A percentile compares a stretch with the other conserved stretches of the same genome.
Conservation (phyloP, 53 echinoderm and acorn worm species). For the Crossaster papposus region DNA sequence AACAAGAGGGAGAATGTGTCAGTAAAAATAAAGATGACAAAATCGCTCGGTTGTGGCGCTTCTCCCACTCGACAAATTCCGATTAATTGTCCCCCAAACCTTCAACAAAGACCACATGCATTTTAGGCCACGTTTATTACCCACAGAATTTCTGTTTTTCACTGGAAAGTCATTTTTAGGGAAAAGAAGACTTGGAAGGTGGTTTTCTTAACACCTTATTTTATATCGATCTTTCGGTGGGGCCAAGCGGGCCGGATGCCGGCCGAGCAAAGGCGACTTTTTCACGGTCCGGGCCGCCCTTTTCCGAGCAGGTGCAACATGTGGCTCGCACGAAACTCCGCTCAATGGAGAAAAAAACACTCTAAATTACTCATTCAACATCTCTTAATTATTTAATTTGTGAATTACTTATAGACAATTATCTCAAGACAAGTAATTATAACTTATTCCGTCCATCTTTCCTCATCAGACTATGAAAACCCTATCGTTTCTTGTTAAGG, state of each 20-base stretch:
- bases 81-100: constrained; percentile 19
- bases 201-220: not conserved
- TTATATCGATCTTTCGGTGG: constrained; percentile 2
- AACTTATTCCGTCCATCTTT: not conserved
- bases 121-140: constrained; percentile 35
- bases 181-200: not conserved
- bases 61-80: constrained; percentile 38
- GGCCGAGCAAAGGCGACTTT: not conserved
- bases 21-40: not conserved
- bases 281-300: not conserved
- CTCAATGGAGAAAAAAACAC: not conserved
- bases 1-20: not conserved
- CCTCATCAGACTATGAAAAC: not conserved
- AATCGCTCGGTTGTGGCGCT: not conserved
- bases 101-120: not conserved
- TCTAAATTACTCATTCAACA: not conserved
- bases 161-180: not conserved
- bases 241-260: not conserved
- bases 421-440: not conserved
- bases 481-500: not conserved
- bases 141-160: not conserved
- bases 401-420: not conserved
- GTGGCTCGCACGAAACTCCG: not conserved
- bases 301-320: not conserved
- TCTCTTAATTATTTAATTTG: not conserved